Evolutionary conservation across 2,888 invertebrate species (phyloP), one percentile per base, ranked within the genome.

Genomic region (Acanthacorydalis orientalis): DNA sequence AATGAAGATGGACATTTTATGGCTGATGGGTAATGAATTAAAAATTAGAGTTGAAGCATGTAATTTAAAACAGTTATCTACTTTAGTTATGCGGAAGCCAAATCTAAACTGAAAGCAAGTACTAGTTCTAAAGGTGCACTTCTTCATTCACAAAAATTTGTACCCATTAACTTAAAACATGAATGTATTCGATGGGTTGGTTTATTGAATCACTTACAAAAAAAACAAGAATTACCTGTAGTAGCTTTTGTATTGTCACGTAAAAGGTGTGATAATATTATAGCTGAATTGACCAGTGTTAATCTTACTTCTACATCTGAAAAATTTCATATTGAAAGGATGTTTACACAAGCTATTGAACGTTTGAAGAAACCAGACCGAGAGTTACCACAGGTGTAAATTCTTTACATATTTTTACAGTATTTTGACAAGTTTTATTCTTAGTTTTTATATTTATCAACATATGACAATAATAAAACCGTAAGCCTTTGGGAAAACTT

Each of bases 221-320:
- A 79, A 51, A 75, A 80, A 50, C 83, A 93, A 55, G 81, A 90
- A 60, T 69, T 98, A 47, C 98, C 98, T 0, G 88, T 90, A 0
- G 93, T 98, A 0, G 85, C 88, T 0, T 98, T 98, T 61, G 91
- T 90, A 0, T 75, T 98, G 53, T 96, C 96, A 0, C 72, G 91
- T 53, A 84, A 78, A 55, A 77, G 84, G 62, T 92, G 85, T 60
- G 80, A 88, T 57, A 69, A 31, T 42, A n/a, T n/a, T 42, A 31
- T 37, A 12, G 37, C n/a, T 37, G 38, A 31, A 32, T 31, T 46
- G 31, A 34, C 12, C 9, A 31, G 32, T 32, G 16, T 41, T n/a
- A 42, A 47, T 23, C 35, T 43, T 12, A 47, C 38, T 35, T 10
- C 7, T n/a, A 14, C 42, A 1, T 31, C 14, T n/a, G 35, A 47